phyloP scores from a whole-genome alignment of 2,888 invertebrate genomes.

The Steinernema carpocapsae region DNA sequence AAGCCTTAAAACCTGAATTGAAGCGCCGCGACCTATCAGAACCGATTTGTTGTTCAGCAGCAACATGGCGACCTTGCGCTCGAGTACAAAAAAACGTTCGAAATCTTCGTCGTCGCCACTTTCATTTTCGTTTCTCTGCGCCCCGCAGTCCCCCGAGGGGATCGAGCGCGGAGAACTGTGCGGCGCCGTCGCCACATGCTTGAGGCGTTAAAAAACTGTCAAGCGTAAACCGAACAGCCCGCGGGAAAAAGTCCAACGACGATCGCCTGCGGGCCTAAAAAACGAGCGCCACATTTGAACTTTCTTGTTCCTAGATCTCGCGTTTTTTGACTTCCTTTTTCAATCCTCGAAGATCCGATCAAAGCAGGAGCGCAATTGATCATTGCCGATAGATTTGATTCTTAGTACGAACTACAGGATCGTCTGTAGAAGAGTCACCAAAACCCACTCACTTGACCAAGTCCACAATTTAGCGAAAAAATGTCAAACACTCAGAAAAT shows the following conservation, averaged over 20 bases:
- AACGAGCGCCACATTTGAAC: conserved; percentile 30
- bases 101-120: conserved; percentile 3
- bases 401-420: too few species aligned
- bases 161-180: background rate
- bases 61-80: conserved; percentile 11
- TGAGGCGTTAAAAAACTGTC: conserved; percentile 21
- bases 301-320: background rate
- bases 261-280: conserved; percentile 24
- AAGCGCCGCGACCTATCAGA: too few species aligned
- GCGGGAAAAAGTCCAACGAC: conserved; percentile 13
- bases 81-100: conserved; percentile 15
- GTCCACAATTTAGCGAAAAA: too few species aligned
- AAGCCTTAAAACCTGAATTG: too few species aligned
- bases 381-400: too few species aligned
- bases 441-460: too few species aligned
- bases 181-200: background rate
- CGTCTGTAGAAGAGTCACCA: too few species aligned
- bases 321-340: background rate
- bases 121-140: conserved; percentile 11
- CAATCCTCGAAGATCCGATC: too few species aligned
- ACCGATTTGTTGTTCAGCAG: background rate
- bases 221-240: conserved; percentile 2
- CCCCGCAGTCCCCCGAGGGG: conserved; percentile 2
- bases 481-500: too few species aligned
- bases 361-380: too few species aligned